Percentiles rank a stretch among this genome's conserved stretches.
Evolutionary conservation across 2,797 vertebrate species (phyloP).

Genomic region (Ceyx erithaca): DNA sequence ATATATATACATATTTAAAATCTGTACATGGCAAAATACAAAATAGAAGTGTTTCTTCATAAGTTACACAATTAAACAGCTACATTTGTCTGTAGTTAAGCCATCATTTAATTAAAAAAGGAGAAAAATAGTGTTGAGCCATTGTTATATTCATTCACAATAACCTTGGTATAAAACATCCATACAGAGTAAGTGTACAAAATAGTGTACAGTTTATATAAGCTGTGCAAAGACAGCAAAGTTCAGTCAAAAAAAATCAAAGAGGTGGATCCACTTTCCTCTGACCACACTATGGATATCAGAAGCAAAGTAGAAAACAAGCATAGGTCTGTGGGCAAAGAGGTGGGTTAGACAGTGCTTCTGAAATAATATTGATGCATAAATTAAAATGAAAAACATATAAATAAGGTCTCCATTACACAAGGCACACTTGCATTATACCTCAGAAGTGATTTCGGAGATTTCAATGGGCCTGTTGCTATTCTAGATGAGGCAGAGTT

Average conservation of each 20-base stretch:
- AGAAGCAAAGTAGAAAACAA: background rate
- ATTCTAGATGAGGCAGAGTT: rapidly evolving
- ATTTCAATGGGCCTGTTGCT: background rate
- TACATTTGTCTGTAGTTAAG: conserved; percentile 81
- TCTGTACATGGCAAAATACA: conserved; percentile 89
- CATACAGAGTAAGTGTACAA: conserved; percentile 94
- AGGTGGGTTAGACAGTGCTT: background rate
- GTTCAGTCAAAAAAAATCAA: conserved; percentile 77
- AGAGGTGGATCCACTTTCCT: conserved; percentile 77
- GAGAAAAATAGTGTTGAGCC: conserved; percentile 42
- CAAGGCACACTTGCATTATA: background rate
- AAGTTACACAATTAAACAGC: conserved; percentile 93
- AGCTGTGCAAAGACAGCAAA: conserved; percentile 93
- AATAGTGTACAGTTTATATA: conserved; percentile 91
- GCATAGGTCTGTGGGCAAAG: background rate
- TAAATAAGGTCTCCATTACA: background rate
- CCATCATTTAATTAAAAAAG: conserved; percentile 69
- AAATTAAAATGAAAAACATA: conserved; percentile 18
- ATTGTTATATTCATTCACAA: conserved; percentile 76
- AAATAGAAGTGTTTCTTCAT: conserved; percentile 89
- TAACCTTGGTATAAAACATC: conserved; percentile 94
- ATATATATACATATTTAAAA: conserved; percentile 88
- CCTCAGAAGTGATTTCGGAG: background rate
- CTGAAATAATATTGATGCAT: background rate
- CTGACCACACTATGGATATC: conserved; percentile 11